Base-by-base conservation (phyloP, 2,797 vertebrate species). In the Helicolenus hilgendorfi region DNA sequence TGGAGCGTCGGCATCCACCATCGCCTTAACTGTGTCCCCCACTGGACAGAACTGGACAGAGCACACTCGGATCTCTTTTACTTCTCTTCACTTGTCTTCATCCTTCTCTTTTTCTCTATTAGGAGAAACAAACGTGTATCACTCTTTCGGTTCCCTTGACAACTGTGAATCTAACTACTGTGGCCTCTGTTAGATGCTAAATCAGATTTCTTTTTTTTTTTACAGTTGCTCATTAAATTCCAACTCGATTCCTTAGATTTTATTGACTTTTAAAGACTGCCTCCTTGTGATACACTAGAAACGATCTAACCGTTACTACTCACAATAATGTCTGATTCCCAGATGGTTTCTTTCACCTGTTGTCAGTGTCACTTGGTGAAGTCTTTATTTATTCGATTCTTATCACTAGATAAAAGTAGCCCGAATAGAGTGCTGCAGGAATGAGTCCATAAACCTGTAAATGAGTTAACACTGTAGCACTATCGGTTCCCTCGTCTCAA, bases 11-110 rank as follows among this genome's bases (percentile, higher is more conserved):
- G 83, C 92, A 92, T 91, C 92, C 95, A 96, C 95, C 72, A 33
- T 73, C 94, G 98, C 98, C 98, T 98, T 98, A 96, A 94, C 89
- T 94, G 93, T 73, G 90, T 88, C 94, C 93, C 82, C 85, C 89
- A 88, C 80, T 97, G 98, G 93, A 96, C 95, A 83, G 79, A 96
- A 97, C 97, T 98, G 98, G 97, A 99, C 98, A 98, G 97, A 98
- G 97, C 97, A 91, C 86, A 90, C 86, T 82, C 88, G 72, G 80
- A 92, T 89, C 67, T 86, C 81, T 86, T 70, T 85, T 77, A 64
- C 77, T 72, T 71, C 70, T 72, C 77, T 71, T 89, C 45, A 53
- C 55, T 56, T n/a, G 76, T 89, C 89, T 89, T 87, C 90, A 77
- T 80, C 67, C 38, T 38, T 67, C 29, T 89, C 22, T 38, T 33